Percentiles rank a stretch among this genome's conserved stretches.
Conservation (phyloP, 2,113 vertebrate genomes). For the Tyto alba region DNA sequence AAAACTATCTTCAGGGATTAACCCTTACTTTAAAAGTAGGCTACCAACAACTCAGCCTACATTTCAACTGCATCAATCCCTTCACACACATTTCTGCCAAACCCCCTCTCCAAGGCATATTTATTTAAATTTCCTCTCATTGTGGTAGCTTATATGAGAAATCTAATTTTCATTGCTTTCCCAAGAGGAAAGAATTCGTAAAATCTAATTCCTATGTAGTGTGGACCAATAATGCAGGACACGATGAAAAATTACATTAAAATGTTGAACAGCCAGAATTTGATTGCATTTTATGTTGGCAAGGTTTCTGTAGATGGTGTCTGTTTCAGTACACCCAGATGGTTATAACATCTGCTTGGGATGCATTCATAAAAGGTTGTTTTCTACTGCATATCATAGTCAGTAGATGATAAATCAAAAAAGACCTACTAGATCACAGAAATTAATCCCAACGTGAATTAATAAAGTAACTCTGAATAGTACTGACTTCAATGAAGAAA, state of each 20-base stretch:
- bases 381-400: neutral
- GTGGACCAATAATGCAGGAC: neutral
- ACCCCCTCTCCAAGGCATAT: neutral
- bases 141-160: neutral
- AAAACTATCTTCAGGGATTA: neutral
- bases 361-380: neutral
- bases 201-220: neutral
- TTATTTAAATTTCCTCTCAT: neutral
- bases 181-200: neutral
- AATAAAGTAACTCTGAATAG: neutral
- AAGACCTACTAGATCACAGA: neutral
- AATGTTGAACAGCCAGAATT: neutral
- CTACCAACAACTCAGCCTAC: neutral
- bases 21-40: neutral
- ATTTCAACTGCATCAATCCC: neutral
- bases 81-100: neutral
- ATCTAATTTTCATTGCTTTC: neutral
- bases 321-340: neutral
- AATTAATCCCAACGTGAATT: neutral
- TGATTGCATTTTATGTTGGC: neutral
- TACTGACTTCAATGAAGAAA: neutral
- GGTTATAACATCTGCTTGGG: neutral
- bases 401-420: neutral
- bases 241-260: neutral
- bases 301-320: neutral